These are phyloP conservation scores for Taxidea taxus DNA, from an alignment of 2,113 vertebrate species.

Conservation along the genomic window DNA sequence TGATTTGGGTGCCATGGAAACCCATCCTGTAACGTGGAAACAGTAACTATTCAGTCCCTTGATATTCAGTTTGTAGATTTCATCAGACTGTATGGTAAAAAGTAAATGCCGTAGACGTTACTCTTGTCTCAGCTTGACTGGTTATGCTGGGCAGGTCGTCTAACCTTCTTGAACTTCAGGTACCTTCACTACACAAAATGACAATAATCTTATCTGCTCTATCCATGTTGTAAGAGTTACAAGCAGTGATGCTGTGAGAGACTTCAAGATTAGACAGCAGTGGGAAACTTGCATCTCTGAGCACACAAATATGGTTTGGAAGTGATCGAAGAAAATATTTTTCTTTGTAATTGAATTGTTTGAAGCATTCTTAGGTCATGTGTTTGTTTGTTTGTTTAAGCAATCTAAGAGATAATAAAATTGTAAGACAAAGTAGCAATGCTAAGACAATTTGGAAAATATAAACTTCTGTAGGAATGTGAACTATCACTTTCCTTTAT, in stretches of 20 bases:
- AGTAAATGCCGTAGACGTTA: background rate
- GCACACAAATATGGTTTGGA: background rate
- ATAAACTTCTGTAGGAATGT: background rate
- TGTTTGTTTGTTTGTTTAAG: background rate
- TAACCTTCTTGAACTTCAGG: background rate
- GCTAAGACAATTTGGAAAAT: background rate
- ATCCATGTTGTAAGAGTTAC: background rate
- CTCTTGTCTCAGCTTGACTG: background rate
- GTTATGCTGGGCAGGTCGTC: background rate
- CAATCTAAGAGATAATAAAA: background rate
- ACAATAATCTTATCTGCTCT: background rate
- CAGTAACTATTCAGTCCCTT: background rate
- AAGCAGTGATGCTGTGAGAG: rapidly evolving
- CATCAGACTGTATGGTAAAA: rapidly evolving
- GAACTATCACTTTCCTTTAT: background rate
- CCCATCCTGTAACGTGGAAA: background rate
- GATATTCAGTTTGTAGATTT: background rate
- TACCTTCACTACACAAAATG: background rate
- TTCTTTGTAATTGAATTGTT: background rate
- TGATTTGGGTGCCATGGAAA: background rate
- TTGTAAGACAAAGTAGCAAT: background rate
- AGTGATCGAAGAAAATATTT: background rate
- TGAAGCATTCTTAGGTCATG: background rate
- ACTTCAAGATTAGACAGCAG: background rate
- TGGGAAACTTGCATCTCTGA: background rate